Percentiles rank a stretch among this genome's conserved stretches.
These are phyloP conservation scores for Aelia acuminata DNA, from an alignment of 2,888 invertebrate species.

Conservation along the genomic window DNA sequence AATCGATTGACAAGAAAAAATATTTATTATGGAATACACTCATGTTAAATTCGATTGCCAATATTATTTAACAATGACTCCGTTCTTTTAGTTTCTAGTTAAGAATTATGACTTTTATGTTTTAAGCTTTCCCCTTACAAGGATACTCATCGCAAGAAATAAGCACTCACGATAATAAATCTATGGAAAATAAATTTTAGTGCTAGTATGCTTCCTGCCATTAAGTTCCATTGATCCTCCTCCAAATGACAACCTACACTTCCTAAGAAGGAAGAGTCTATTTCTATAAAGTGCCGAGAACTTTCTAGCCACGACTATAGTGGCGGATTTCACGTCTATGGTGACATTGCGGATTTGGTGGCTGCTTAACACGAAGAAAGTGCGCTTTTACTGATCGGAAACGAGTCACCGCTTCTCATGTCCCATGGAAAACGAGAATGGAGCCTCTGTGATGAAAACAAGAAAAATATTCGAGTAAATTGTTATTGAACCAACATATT, in stretches of 20 bases:
- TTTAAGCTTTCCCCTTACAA: background rate
- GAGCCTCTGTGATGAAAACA: no score
- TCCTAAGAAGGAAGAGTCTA: background rate
- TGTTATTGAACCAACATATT: no score
- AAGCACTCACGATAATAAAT: no score
- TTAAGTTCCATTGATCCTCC: background rate
- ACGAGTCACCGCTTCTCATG: background rate
- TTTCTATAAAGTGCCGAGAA: background rate
- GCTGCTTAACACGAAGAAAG: background rate
- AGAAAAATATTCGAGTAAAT: no score
- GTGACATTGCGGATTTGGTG: background rate
- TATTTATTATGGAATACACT: no score
- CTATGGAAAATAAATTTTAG: no score
- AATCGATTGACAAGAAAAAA: no score
- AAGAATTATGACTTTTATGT: background rate
- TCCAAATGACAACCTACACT: background rate
- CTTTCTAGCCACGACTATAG: slow-evolving; percentile 31
- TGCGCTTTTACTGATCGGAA: background rate
- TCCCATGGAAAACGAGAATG: background rate
- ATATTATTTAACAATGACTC: background rate
- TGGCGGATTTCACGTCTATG: slow-evolving; percentile 22
- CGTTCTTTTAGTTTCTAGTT: background rate
- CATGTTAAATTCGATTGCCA: no score
- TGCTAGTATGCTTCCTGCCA: background rate
- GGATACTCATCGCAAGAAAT: background rate